Evolutionary conservation across 2,113 vertebrate species (phyloP).

Genomic region (Pseudopipra pipra): DNA sequence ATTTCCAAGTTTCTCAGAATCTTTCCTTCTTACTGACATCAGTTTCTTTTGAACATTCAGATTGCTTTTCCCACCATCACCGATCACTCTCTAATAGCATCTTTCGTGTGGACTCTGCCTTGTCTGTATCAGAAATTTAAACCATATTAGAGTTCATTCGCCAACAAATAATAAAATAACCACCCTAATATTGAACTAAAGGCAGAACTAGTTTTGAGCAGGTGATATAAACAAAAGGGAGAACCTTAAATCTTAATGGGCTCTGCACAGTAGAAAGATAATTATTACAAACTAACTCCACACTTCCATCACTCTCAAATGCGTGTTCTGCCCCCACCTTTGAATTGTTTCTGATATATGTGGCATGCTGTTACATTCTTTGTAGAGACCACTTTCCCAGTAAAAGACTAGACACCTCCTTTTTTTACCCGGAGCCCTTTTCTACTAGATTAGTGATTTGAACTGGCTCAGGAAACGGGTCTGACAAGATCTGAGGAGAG

Average conservation of each 20-base stretch:
- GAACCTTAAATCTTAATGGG: background rate
- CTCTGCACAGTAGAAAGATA: background rate
- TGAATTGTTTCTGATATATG: background rate
- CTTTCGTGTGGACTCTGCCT: background rate
- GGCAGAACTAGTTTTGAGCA: background rate
- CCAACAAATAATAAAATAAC: background rate
- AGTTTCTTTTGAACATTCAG: background rate
- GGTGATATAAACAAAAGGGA: background rate
- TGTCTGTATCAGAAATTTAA: background rate
- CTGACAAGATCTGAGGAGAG: background rate
- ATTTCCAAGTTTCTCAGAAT: background rate
- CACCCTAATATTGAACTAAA: background rate
- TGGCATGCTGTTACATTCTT: background rate
- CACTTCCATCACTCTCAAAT: background rate
- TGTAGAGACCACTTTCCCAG: background rate
- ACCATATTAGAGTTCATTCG: background rate
- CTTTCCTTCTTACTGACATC: background rate
- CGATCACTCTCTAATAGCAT: background rate
- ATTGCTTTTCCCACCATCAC: background rate
- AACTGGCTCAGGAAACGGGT: background rate
- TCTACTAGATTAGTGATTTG: background rate
- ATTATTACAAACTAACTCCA: background rate
- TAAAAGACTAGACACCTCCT: background rate
- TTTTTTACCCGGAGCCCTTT: background rate
- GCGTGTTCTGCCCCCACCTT: background rate